Evolutionary conservation across 2,113 vertebrate genomes (phyloP).

Genomic region (Erythrolamprus reginae): DNA sequence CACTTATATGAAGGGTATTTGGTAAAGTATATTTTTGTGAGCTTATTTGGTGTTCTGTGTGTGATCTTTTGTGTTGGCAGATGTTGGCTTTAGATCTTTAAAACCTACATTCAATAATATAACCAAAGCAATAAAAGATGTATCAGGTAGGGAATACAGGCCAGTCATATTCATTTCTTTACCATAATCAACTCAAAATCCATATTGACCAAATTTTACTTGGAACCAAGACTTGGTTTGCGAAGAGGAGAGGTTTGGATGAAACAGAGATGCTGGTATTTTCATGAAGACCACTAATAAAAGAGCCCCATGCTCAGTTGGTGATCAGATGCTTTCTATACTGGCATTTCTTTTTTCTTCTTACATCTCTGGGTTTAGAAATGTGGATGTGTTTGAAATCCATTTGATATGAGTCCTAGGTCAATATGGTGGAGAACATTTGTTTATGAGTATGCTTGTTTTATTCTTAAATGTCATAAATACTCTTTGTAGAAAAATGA

Average conservation of each 20-base stretch:
- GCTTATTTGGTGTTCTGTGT: conserved; percentile 31
- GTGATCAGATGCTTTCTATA: conserved; percentile 71
- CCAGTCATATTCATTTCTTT: conserved; percentile 67
- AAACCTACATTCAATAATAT: conserved; percentile 63
- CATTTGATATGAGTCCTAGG: conserved; percentile 13
- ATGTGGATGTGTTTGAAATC: conserved; percentile 43
- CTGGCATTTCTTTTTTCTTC: conserved; percentile 45
- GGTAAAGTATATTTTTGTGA: conserved; percentile 44
- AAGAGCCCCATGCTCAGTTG: conserved; percentile 73
- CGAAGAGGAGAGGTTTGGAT: conserved; percentile 37
- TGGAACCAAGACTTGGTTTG: conserved; percentile 39
- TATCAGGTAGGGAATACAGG: conserved; percentile 70
- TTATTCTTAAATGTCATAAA: conserved; percentile 65
- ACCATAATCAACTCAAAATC: conserved; percentile 45
- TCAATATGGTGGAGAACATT: conserved; percentile 55
- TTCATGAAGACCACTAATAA: conserved; percentile 73
- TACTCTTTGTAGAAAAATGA: conserved; percentile 64
- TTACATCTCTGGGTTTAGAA: conserved; percentile 39
- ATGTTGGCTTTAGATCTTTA: conserved; percentile 48
- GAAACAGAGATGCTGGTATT: conserved; percentile 57
- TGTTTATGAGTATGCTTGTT: conserved; percentile 49
- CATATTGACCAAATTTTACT: conserved; percentile 26
- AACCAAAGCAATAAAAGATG: conserved; percentile 73
- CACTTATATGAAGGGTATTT: conserved; percentile 37
- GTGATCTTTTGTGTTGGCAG: conserved; percentile 45